A percentile compares a stretch with the other conserved stretches of the same genome.
Evolutionary conservation across 2,888 invertebrate species (phyloP).

Genomic region (Podotricha telesiphe): DNA sequence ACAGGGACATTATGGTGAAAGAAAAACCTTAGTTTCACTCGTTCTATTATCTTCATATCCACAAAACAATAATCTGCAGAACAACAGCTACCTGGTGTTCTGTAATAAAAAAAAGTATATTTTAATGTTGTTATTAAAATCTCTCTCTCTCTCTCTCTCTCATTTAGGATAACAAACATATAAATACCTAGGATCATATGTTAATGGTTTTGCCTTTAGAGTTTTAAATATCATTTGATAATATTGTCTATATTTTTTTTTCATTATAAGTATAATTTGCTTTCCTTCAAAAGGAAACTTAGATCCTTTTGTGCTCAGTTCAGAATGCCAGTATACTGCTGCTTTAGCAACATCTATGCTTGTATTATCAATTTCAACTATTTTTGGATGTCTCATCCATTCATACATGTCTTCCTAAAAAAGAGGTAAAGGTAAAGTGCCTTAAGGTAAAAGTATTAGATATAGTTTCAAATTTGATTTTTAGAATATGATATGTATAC

Average conservation of each 20-base stretch:
- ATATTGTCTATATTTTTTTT: constrained; percentile 77
- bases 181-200: constrained; percentile 75
- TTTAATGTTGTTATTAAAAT: no score
- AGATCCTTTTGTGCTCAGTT: constrained; percentile 61
- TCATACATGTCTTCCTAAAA: constrained; percentile 74
- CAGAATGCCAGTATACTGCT: constrained; percentile 74
- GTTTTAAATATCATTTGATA: constrained; percentile 80
- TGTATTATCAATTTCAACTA: constrained; percentile 73
- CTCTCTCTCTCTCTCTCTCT: no score
- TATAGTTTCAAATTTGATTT: no score
- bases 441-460: no score
- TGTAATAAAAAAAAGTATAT: constrained; percentile 44
- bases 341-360: constrained; percentile 76
- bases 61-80: constrained; percentile 78
- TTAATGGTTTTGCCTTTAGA: constrained; percentile 74
- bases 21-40: constrained; percentile 75
- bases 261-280: constrained; percentile 77
- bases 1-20: constrained; percentile 77
- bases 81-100: constrained; percentile 78
- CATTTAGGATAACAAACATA: background rate
- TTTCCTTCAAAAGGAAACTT: constrained; percentile 76
- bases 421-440: constrained; percentile 21
- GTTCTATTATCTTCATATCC: constrained; percentile 78
- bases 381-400: constrained; percentile 77
- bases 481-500: no score